Conservation (phyloP, 1,140 invertebrate species). For the Dinoponera quadriceps region DNA sequence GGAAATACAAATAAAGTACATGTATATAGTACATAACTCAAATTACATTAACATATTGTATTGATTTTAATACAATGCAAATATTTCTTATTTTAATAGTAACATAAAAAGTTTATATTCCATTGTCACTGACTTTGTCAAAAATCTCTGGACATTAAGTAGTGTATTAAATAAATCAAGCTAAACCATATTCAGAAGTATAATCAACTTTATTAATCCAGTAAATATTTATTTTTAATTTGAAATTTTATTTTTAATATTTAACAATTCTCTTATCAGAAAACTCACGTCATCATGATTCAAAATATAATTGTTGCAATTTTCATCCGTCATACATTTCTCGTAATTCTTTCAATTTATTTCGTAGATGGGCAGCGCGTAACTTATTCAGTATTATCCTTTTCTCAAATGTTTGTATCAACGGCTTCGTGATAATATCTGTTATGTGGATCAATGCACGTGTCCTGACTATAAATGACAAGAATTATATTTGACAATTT, state of each 20-base stretch:
- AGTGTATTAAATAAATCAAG: not conserved
- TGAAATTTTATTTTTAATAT: slow-evolving; percentile 45
- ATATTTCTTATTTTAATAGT: slow-evolving; percentile 36
- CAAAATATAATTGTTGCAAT: not conserved
- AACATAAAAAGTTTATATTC: slow-evolving; percentile 4
- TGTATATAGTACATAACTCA: not conserved
- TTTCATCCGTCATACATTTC: slow-evolving; percentile 61
- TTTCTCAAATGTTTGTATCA: slow-evolving; percentile 85
- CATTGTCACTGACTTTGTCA: not conserved
- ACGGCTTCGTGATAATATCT: slow-evolving; percentile 86
- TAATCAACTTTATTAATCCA: slow-evolving; percentile 33
- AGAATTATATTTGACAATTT: not conserved
- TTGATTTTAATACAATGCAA: not conserved
- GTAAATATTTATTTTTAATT: slow-evolving; percentile 47
- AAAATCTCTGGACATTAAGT: not conserved
- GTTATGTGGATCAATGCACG: slow-evolving; percentile 86
- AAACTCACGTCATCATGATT: not conserved
- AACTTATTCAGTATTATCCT: slow-evolving; percentile 83
- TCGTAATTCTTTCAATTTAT: slow-evolving; percentile 71
- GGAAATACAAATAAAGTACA: slow-evolving; percentile 7
- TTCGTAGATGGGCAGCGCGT: slow-evolving; percentile 72
- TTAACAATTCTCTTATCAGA: slow-evolving; percentile 3
- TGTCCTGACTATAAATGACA: slow-evolving; percentile 85
- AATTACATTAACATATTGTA: slow-evolving; percentile 13
- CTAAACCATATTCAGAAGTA: slow-evolving; percentile 9